Evolutionary conservation across 2,797 vertebrate species (phyloP).

Genomic region (Danio aesculapii): DNA sequence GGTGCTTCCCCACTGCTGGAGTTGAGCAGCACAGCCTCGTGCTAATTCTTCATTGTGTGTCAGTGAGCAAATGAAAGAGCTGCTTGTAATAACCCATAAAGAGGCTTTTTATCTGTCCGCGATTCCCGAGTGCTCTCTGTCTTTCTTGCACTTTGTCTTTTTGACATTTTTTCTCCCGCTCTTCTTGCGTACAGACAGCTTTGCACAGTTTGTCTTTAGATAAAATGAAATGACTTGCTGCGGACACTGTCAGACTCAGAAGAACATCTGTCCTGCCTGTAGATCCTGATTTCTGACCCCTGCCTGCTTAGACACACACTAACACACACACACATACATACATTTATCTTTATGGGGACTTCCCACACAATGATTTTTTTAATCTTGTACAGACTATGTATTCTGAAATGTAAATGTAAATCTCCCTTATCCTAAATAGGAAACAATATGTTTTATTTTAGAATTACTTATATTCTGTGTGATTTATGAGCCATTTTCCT

Average conservation of each 20-base stretch:
- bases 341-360: too few relatives aligned
- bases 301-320: slow-evolving; percentile 16
- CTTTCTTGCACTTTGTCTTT: slow-evolving; percentile 31
- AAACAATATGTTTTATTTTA: too few relatives aligned
- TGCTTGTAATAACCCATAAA: slow-evolving; percentile 62
- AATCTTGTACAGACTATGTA: too few relatives aligned
- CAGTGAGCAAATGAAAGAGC: slow-evolving; percentile 56
- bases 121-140: slow-evolving; percentile 32
- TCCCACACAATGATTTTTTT: too few relatives aligned
- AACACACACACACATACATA: not conserved
- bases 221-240: slow-evolving; percentile 52
- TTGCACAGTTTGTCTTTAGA: slow-evolving; percentile 58
- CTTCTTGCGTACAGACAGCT: slow-evolving; percentile 41
- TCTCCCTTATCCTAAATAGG: too few relatives aligned
- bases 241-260: slow-evolving; percentile 4
- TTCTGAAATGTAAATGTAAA: too few relatives aligned
- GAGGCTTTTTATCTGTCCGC: slow-evolving; percentile 48
- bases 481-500: too few relatives aligned
- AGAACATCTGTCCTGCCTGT: slow-evolving; percentile 63
- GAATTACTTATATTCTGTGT: too few relatives aligned
- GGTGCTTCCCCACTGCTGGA: slow-evolving; percentile 56
- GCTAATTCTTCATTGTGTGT: slow-evolving; percentile 65
- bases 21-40: slow-evolving; percentile 53
- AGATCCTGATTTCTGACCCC: slow-evolving; percentile 57
- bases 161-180: not conserved